Conservation (phyloP, 2,888 invertebrate genomes). For the Ptychoptera albimana region DNA sequence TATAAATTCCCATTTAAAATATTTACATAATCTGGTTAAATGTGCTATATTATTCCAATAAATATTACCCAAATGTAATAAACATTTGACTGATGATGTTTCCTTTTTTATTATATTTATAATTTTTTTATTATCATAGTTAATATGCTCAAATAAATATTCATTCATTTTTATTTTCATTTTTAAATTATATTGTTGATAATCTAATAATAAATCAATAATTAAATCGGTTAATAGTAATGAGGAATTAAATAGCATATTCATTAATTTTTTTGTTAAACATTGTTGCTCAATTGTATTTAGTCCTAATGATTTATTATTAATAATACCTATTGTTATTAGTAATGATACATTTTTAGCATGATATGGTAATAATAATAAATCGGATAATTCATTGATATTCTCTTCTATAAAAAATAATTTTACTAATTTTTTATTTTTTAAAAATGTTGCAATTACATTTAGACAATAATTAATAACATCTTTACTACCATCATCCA, state of each 20-base stretch:
- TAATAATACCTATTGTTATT: constrained; percentile 23
- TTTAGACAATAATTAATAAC: constrained; percentile 22
- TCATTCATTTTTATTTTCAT: not conserved
- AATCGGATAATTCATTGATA: constrained; percentile 23
- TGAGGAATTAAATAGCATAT: constrained; percentile 19
- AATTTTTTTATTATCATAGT: not conserved
- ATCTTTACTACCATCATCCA: not conserved
- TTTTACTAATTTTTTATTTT: constrained; percentile 24
- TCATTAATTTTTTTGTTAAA: constrained; percentile 20
- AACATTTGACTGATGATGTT: not conserved
- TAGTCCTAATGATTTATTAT: constrained; percentile 17
- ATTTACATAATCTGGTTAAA: constrained; percentile 22
- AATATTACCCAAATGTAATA: constrained; percentile 15
- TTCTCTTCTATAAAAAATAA: constrained; percentile 26
- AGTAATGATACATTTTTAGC: constrained; percentile 14
- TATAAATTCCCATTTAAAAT: constrained; percentile 23
- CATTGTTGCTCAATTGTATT: constrained; percentile 16
- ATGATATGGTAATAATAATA: constrained; percentile 21
- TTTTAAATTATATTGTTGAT: not conserved
- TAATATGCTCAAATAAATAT: not conserved
- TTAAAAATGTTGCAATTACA: constrained; percentile 25
- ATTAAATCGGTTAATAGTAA: constrained; percentile 7
- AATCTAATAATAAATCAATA: constrained; percentile 5
- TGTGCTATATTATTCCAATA: constrained; percentile 28
- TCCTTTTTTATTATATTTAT: not conserved